Conservation (phyloP, 2,113 vertebrate genomes). For the Parotia lawesii region DNA sequence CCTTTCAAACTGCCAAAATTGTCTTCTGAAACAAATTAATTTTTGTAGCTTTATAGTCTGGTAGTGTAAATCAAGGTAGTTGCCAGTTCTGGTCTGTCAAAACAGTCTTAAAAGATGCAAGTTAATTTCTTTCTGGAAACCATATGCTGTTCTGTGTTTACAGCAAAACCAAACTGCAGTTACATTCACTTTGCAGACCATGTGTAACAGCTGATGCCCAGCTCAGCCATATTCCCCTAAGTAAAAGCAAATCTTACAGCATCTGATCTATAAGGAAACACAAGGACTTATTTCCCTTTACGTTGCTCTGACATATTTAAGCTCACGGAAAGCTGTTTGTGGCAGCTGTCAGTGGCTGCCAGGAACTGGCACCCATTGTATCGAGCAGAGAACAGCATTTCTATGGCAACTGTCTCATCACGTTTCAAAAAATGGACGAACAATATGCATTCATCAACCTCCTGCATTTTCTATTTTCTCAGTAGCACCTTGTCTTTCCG, state of each 20-base stretch:
- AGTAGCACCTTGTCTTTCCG: background rate
- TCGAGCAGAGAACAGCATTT: constrained; percentile 33
- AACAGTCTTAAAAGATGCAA: background rate
- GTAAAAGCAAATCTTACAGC: background rate
- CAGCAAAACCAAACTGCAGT: background rate
- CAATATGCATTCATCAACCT: background rate
- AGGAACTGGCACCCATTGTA: background rate
- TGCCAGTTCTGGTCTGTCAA: background rate
- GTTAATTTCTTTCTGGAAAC: background rate
- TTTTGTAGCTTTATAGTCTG: background rate
- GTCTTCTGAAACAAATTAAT: background rate
- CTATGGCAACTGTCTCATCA: constrained; percentile 47
- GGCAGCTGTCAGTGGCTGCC: constrained; percentile 14
- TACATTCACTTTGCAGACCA: background rate
- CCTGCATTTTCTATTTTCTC: background rate
- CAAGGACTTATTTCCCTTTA: background rate
- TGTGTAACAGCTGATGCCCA: background rate
- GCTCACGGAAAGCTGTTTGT: constrained; percentile 32
- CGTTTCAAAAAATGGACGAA: background rate
- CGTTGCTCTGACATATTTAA: background rate
- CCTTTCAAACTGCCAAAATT: background rate
- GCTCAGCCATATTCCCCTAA: background rate
- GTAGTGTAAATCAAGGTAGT: background rate
- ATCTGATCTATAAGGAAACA: background rate
- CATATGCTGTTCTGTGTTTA: background rate